phyloP scores from a whole-genome alignment of 2,113 vertebrate species.

The Psammodynastes pulverulentus region DNA sequence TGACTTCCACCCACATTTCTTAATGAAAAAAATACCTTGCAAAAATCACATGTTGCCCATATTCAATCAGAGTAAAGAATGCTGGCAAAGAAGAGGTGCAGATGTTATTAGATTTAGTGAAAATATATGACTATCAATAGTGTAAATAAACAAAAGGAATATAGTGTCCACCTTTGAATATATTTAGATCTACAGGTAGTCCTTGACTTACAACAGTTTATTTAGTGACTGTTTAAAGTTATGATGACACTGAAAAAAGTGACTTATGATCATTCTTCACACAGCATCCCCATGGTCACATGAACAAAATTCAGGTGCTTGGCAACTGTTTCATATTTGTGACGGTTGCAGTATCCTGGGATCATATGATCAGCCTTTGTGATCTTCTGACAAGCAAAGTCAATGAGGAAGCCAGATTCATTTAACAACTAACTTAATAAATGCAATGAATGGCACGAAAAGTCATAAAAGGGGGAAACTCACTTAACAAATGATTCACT shows the following conservation, averaged over 20 bases:
- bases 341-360: not conserved
- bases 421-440: no score
- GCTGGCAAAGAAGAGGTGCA: not conserved
- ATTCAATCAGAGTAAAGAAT: not conserved
- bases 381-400: not conserved
- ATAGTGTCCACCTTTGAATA: not conserved
- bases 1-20: slow-evolving; percentile 4
- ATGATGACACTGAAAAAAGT: not conserved
- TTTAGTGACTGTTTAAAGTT: not conserved
- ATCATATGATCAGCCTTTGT: not conserved
- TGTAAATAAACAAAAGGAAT: not conserved
- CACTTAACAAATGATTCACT: not conserved
- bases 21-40: not conserved
- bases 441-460: no score
- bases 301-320: not conserved
- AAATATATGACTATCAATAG: not conserved
- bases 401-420: not conserved
- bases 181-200: not conserved
- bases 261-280: not conserved
- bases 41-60: not conserved
- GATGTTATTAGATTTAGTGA: not conserved
- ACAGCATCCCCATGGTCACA: not conserved
- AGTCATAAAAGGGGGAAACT: not conserved
- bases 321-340: not conserved
- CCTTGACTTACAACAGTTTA: not conserved